A percentile compares a stretch with the other conserved stretches of the same genome.
phyloP scores from a whole-genome alignment of 2,888 invertebrate species.

The Hymenopus coronatus region DNA sequence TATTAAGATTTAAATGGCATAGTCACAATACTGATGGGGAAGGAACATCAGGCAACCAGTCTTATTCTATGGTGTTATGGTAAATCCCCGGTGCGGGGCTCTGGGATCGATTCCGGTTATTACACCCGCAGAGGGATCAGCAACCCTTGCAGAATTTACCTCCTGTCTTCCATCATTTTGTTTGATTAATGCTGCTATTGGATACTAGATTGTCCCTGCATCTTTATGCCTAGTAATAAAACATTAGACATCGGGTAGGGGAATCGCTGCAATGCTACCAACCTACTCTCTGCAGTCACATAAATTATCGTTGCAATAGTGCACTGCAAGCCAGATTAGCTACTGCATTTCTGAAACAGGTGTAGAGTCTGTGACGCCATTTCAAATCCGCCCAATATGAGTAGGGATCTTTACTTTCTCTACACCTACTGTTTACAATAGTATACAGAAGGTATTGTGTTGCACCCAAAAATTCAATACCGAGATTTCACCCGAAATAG shows the following conservation, averaged over 20 bases:
- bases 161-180: neutral
- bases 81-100: neutral
- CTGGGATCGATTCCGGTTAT: neutral
- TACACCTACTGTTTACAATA: too few species aligned
- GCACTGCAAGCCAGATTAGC: too few species aligned
- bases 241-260: neutral
- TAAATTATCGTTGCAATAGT: too few species aligned
- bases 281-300: neutral
- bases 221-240: neutral
- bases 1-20: too few species aligned
- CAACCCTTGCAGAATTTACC: neutral
- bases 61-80: neutral
- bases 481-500: too few species aligned
- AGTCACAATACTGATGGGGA: too few species aligned
- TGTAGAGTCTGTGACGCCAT: too few species aligned
- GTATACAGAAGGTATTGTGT: too few species aligned
- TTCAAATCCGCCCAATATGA: too few species aligned
- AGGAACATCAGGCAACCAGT: neutral
- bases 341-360: too few species aligned
- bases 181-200: neutral
- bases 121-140: neutral
- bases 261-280: neutral
- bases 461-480: too few species aligned
- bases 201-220: neutral
- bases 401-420: too few species aligned